phyloP scores from a whole-genome alignment of 2,797 vertebrate genomes.

The Dipus sagitta region DNA sequence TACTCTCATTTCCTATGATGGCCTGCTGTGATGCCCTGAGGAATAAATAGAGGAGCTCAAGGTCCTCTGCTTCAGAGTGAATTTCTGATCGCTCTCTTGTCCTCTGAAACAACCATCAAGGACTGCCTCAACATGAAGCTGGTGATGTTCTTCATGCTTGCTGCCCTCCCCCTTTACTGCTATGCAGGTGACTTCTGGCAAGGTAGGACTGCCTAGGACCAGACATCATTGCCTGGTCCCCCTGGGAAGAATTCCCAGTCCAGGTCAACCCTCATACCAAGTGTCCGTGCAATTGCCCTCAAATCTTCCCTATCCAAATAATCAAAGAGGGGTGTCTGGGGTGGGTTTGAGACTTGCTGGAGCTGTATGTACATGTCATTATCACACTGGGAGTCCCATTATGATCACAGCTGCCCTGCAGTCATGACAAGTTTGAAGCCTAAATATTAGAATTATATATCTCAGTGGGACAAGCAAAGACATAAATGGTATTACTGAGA shows the following conservation, averaged over 20 bases:
- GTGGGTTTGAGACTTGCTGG: rapidly evolving
- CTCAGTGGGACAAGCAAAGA: not conserved
- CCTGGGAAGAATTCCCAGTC: not conserved
- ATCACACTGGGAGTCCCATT: not conserved
- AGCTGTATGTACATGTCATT: not conserved
- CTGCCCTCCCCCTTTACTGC: not conserved
- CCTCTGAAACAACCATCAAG: too few relatives aligned
- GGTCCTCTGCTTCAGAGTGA: not conserved
- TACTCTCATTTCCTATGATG: not conserved
- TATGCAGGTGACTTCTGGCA: conserved; percentile 4
- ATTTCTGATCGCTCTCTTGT: not conserved
- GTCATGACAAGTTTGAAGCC: not conserved
- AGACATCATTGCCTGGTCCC: not conserved
- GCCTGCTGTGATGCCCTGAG: not conserved
- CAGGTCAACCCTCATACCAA: not conserved
- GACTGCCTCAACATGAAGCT: conserved; percentile 47
- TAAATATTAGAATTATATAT: not conserved
- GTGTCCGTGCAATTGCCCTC: not conserved
- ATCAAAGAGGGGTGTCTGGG: not conserved
- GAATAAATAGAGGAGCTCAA: not conserved
- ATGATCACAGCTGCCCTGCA: not conserved
- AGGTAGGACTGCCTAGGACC: not conserved
- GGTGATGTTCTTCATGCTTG: not conserved
- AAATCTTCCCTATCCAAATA: not conserved
- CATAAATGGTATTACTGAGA: too few relatives aligned